Evolutionary conservation across 2,797 vertebrate genomes (phyloP).

Genomic region (Urosaurus nigricauda): DNA sequence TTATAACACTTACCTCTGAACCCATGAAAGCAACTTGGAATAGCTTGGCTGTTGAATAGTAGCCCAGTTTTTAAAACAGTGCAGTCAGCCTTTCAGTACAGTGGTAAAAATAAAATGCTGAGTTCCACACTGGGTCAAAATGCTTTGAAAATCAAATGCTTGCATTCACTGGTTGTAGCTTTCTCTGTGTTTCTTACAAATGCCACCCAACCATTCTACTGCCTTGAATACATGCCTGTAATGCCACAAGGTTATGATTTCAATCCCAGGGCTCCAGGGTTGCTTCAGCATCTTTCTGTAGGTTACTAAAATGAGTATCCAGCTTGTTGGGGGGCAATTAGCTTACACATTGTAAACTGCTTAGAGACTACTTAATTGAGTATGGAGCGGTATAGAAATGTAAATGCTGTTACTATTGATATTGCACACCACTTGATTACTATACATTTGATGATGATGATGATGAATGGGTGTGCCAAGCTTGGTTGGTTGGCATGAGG

Average conservation of each 20-base stretch:
- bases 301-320: no score
- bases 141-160: background rate
- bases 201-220: background rate
- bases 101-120: background rate
- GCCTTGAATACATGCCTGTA: no score
- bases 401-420: no score
- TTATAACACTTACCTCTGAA: conserved; percentile 2
- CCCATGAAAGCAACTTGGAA: background rate
- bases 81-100: background rate
- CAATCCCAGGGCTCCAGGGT: no score
- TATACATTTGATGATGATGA: background rate
- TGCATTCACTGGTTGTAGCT: background rate
- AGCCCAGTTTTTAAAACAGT: background rate
- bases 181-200: background rate
- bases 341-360: no score
- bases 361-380: no score
- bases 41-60: background rate
- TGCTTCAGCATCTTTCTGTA: no score
- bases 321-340: no score
- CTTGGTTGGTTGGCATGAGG: no score
- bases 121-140: background rate
- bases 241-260: no score
- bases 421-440: background rate
- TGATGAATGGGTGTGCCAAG: background rate
- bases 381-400: no score